Conservation (phyloP, 2,888 invertebrate genomes). For the Spisula subtruncata region DNA sequence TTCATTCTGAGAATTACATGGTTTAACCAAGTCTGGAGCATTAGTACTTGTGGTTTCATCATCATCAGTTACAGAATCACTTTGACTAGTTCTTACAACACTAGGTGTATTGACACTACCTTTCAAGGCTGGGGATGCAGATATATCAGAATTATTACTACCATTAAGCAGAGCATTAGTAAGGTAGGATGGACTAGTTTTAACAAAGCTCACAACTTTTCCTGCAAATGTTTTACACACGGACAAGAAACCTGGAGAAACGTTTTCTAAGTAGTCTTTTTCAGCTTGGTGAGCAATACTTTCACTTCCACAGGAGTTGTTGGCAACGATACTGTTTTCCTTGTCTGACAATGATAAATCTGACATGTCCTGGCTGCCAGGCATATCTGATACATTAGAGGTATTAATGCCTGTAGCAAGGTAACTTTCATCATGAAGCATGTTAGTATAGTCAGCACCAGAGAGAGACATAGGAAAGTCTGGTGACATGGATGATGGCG, state of each 20-base stretch:
- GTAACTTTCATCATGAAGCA: conserved; percentile 43
- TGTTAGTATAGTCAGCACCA: background rate
- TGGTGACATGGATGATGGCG: conserved; percentile 69
- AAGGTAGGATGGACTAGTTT: conserved; percentile 65
- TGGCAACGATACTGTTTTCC: conserved; percentile 43
- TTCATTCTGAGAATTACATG: background rate
- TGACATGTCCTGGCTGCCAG: background rate
- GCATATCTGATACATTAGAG: background rate
- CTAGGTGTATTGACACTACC: background rate
- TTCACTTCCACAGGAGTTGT: conserved; percentile 16
- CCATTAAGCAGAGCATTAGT: conserved; percentile 37
- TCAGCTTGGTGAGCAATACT: conserved; percentile 26
- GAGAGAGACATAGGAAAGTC: conserved; percentile 64
- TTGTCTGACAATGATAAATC: conserved; percentile 55
- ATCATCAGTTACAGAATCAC: background rate
- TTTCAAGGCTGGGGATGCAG: conserved; percentile 33
- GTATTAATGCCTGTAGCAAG: background rate
- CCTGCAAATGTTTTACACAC: conserved; percentile 70
- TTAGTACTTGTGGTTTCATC: background rate
- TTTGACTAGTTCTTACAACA: background rate
- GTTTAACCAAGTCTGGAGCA: background rate
- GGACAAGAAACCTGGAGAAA: conserved; percentile 65
- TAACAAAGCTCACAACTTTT: conserved; percentile 68
- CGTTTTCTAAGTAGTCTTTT: conserved; percentile 3
- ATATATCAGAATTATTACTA: background rate